Conservation (phyloP, 2,888 invertebrate species). For the Bellardia bayeri region DNA sequence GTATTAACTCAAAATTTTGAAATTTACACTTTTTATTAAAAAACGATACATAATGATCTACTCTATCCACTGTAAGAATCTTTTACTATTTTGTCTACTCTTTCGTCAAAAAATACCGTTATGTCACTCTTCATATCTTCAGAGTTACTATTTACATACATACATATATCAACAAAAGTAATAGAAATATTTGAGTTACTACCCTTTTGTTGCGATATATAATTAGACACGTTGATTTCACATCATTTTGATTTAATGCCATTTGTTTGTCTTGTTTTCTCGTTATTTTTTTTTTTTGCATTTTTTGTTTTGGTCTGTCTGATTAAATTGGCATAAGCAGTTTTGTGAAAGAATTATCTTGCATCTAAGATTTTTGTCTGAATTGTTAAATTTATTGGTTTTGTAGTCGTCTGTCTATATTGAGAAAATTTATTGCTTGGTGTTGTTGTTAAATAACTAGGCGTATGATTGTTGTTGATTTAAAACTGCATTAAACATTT, state of each 20-base stretch:
- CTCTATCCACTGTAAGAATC: too few species aligned
- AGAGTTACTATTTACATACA: too few species aligned
- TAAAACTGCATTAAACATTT: background rate
- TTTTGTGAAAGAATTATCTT: background rate
- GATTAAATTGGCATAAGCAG: background rate
- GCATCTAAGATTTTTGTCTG: background rate
- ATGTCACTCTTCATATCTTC: too few species aligned
- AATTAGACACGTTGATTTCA: constrained; percentile 27
- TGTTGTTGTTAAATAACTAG: background rate
- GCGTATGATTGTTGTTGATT: constrained; percentile 41
- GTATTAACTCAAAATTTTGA: too few species aligned
- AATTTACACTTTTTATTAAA: too few species aligned
- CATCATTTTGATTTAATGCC: constrained; percentile 47
- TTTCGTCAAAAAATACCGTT: too few species aligned
- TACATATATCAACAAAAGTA: too few species aligned
- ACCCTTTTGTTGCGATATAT: background rate
- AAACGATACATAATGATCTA: too few species aligned
- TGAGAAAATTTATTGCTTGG: background rate
- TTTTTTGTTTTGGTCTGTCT: background rate
- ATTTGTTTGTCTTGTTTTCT: constrained; percentile 22
- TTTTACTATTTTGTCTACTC: too few species aligned
- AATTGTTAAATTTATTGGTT: constrained; percentile 32
- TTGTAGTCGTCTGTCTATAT: background rate
- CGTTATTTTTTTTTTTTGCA: background rate
- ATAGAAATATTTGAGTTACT: too few species aligned